Evolutionary conservation across 2,113 vertebrate species (phyloP), one percentile per base, ranked within the genome.

Genomic region (Limanda limanda): DNA sequence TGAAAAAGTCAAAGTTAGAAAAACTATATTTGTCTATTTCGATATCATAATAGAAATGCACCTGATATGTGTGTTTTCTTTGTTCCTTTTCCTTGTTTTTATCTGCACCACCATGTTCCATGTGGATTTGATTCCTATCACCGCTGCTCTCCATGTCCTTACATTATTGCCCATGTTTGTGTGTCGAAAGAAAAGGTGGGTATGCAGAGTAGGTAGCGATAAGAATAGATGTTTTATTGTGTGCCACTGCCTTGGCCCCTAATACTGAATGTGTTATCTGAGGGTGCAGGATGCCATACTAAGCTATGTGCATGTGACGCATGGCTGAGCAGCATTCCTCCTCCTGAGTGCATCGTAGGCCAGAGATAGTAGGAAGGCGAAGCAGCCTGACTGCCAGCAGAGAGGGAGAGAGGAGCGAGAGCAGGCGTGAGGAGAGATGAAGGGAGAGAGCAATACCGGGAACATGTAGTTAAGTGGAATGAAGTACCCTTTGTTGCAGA

Each of bases 181-280:
- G 82, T n/a, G 58, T 61, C 68, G 51, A 76, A 68, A 78, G 69
- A 78, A 71, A 18, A 57, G 57, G 54, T 25, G 35, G 65, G 73
- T 71, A 80, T 79, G 84, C 57, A 42, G 69, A 76, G 84, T 79
- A 74, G 92, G 70, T 76, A 85, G 87, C 66, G 89, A 91, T 93
- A 88, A 90, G 90, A 94, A 93, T 93, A 93, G 91, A 83, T 73
- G 82, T 89, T 92, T 92, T 90, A 91, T 92, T 90, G 91, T 93
- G 85, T 86, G 86, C 87, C 89, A 82, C 77, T 86, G 90, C 89
- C 86, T 92, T 88, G 88, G 83, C 93, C 87, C 86, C 72, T 84
- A 77, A 86, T 84, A 42, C 76, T 89, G 74, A 93, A 91, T 88
- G 90, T 92, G 90, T 91, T 92, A 93, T 92, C 89, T 79, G 86